Conservation (phyloP, 2,888 invertebrate species). For the Dichetophora obliterata region DNA sequence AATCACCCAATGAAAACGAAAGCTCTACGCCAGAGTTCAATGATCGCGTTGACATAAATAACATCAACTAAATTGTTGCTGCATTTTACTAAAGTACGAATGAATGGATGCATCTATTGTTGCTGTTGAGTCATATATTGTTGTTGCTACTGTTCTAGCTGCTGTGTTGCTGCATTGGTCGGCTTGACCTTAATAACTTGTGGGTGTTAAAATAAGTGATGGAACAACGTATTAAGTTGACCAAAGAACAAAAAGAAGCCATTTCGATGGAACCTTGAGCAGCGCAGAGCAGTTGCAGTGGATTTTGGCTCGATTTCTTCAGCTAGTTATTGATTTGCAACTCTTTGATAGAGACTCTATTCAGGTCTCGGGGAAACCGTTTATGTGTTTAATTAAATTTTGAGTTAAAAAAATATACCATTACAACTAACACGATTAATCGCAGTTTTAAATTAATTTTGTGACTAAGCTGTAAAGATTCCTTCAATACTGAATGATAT, state of each 20-base stretch:
- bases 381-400: background rate
- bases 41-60: conserved; percentile 33
- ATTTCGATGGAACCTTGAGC: conserved; percentile 33
- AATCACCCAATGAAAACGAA: conserved; percentile 21
- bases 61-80: conserved; percentile 1
- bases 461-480: no score
- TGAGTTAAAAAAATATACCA: no score
- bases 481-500: no score
- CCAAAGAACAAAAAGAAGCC: conserved; percentile 13
- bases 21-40: conserved; percentile 26
- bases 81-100: background rate
- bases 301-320: no score
- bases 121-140: background rate
- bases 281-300: background rate
- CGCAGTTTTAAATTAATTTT: no score
- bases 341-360: background rate
- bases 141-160: background rate
- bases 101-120: background rate
- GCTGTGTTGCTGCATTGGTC: background rate
- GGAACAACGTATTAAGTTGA: background rate
- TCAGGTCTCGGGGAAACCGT: conserved; percentile 17
- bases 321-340: no score
- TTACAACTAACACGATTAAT: no score
- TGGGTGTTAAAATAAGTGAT: background rate
- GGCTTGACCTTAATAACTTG: conserved; percentile 31